phyloP scores from a whole-genome alignment of 2,113 vertebrate species.

The Forbesichthys agassizii region DNA sequence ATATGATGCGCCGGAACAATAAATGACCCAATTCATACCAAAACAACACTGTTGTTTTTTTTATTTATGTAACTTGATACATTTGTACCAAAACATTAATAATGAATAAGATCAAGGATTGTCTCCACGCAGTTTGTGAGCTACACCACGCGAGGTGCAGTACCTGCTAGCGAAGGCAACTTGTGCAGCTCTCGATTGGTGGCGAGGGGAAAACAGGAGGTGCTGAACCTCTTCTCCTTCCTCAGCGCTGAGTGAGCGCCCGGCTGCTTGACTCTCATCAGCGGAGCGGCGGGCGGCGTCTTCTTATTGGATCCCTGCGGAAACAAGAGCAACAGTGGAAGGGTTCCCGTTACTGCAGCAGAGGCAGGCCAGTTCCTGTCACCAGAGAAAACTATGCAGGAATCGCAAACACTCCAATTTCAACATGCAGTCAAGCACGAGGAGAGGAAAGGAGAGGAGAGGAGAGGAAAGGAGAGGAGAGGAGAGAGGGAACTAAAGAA shows the following conservation, averaged over 20 bases:
- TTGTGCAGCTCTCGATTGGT: conserved; percentile 91
- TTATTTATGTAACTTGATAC: no score
- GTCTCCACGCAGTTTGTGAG: no score
- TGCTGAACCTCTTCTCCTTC: conserved; percentile 89
- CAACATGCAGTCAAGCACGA: conserved; percentile 4
- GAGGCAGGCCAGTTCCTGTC: conserved; percentile 39
- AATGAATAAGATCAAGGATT: no score
- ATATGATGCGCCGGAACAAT: no score
- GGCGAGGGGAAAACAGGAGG: conserved; percentile 87
- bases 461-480: neutral
- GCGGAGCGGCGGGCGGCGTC: conserved; percentile 76
- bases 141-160: neutral
- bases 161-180: conserved; percentile 88
- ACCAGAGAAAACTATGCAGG: conserved; percentile 30
- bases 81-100: no score
- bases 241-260: conserved; percentile 79
- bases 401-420: conserved; percentile 37
- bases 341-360: conserved; percentile 55
- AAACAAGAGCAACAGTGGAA: conserved; percentile 58
- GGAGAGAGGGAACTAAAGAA: neutral
- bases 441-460: neutral
- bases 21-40: no score
- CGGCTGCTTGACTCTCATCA: conserved; percentile 87
- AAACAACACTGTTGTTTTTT: no score
- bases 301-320: conserved; percentile 84